Evolutionary conservation across 2,888 invertebrate genomes (phyloP), one percentile per base, ranked within the genome.

Genomic region (Hirtodrosophila cameraria): DNA sequence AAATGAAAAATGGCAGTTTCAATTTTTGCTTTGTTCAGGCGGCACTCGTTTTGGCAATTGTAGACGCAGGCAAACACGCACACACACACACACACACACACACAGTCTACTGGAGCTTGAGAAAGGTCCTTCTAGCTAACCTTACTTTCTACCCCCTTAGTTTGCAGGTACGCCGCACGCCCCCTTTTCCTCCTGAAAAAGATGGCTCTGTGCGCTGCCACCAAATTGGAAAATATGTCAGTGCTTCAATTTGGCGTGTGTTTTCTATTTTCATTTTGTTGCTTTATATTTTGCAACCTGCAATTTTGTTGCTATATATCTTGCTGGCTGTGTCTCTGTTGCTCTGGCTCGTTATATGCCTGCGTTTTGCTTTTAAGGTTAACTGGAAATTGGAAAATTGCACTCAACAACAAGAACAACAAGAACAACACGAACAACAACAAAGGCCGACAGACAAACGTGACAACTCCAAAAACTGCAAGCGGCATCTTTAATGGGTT

Each of bases 211-310:
- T 16, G 38, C 31, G n/a, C 41, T 55, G 67, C 67, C 55, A 57
- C 61, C 74, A 83, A 85, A 82, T 82, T 85, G 83, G 76, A 83
- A 85, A 82, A 82, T 83, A 82, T 82, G 81, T 83, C 80, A 78
- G 66, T 69, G 80, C 80, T 71, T 70, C 66, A 63, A 75, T 71
- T 67, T 75, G 55, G 59, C 63, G 62, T 67, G 54, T 64, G 60
- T 57, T 73, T 68, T 69, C 35, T 54, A 41, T 67, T 65, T 55
- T 43, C 27, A 28, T 12, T 13, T 18, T 38, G 15, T 20, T 38
- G 30, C 25, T 60, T 57, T 31, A 53, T 15, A 20, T 50, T 48
- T 42, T 62, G 65, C 30, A 33, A 36, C 15, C 39, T 60, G 66
- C 58, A 72, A 69, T 79, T 67, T 55, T 79, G 63, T 57, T 80